Percentiles rank a stretch among this genome's conserved stretches.
phyloP scores from a whole-genome alignment of 2,113 vertebrate species.

The Poecilia latipinna region DNA sequence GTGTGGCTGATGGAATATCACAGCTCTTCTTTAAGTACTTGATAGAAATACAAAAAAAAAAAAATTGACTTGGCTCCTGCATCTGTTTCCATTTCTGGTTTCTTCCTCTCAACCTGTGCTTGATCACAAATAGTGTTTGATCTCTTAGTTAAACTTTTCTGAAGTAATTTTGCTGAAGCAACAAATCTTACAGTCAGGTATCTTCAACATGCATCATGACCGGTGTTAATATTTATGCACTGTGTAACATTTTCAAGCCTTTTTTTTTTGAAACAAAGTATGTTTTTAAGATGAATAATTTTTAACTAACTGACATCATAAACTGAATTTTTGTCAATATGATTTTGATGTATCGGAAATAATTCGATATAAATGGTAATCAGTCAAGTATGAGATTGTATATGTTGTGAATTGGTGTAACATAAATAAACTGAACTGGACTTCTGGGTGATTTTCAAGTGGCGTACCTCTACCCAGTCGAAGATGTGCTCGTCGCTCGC shows the following conservation, averaged over 20 bases:
- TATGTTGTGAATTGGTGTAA: neutral
- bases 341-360: neutral
- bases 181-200: no score
- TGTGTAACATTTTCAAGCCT: no score
- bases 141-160: no score
- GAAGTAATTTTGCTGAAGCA: no score
- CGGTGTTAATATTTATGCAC: neutral
- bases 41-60: neutral
- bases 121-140: no score
- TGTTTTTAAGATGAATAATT: neutral
- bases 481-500: conserved; percentile 97
- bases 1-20: neutral
- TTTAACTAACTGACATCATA: neutral
- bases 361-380: neutral
- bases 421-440: neutral
- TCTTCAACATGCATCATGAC: no score
- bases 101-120: no score
- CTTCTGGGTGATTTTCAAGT: neutral
- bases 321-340: neutral
- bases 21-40: neutral
- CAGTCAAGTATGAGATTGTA: neutral
- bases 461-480: conserved; percentile 96
- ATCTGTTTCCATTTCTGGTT: no score
- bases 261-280: no score
- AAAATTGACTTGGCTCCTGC: neutral